Percentiles rank a stretch among this genome's conserved stretches.
Evolutionary conservation across 2,888 invertebrate species (phyloP).

Genomic region (Philereme vetulata): DNA sequence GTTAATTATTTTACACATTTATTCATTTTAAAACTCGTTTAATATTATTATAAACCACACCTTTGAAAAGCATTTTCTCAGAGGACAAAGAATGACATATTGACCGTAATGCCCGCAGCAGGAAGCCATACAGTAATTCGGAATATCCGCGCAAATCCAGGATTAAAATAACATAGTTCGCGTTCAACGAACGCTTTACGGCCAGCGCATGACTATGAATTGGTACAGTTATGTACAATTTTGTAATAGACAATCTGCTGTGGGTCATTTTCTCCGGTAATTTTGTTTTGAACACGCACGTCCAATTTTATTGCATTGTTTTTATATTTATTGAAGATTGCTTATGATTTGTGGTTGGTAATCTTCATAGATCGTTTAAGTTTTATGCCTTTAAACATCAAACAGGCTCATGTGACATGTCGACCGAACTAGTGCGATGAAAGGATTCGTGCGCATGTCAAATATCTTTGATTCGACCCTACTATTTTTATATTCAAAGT

Average conservation of each 20-base stretch:
- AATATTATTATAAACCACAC: neutral
- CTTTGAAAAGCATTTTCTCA: conserved; percentile 1
- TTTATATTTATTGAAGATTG: conserved; percentile 2
- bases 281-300: conserved; percentile 27
- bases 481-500: too few species aligned
- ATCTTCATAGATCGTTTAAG: neutral
- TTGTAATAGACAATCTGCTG: conserved; percentile 32
- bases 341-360: neutral
- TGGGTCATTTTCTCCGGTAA: conserved; percentile 18
- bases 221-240: conserved; percentile 31
- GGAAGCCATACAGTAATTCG: conserved; percentile 11
- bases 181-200: conserved; percentile 37
- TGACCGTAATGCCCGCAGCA: conserved; percentile 1
- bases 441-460: too few species aligned
- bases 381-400: too few species aligned
- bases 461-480: too few species aligned
- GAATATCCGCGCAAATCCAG: conserved; percentile 19
- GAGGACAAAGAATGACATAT: conserved; percentile 1
- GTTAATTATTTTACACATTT: too few species aligned
- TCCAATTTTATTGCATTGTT: conserved; percentile 13
- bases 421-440: too few species aligned
- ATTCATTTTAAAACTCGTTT: too few species aligned
- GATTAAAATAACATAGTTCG: conserved; percentile 19
- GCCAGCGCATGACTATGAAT: conserved; percentile 21
- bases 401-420: too few species aligned